Evolutionary conservation across 2,797 vertebrate genomes (phyloP).

Genomic region (Aselliscus stoliczkanus): DNA sequence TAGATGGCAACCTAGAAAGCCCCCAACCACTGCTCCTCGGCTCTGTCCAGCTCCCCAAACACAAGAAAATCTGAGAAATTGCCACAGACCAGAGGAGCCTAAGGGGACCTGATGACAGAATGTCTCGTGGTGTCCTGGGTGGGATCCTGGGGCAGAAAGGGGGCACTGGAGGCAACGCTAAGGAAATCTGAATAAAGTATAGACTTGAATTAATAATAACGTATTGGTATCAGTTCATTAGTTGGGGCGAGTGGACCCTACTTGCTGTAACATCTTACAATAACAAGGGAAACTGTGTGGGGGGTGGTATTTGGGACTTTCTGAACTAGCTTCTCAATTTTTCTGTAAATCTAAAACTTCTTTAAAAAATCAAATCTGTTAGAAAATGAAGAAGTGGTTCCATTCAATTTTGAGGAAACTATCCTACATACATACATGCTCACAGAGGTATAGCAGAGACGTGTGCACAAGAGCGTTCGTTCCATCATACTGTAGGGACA

Average conservation of each 20-base stretch:
- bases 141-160: not conserved
- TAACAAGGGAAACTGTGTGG: not conserved
- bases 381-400: not conserved
- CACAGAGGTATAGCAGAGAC: not conserved
- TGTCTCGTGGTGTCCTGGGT: not conserved
- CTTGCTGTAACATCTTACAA: not conserved
- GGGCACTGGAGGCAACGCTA: fast-evolving
- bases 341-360: not conserved
- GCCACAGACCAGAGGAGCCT: not conserved
- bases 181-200: not conserved
- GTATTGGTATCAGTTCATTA: fast-evolving
- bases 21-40: not conserved
- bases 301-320: not conserved
- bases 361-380: not conserved
- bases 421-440: not conserved
- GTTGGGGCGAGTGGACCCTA: not conserved
- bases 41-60: not conserved
- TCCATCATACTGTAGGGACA: not conserved
- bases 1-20: not conserved
- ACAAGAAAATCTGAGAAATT: not conserved
- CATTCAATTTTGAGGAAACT: not conserved
- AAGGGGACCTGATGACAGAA: fast-evolving
- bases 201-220: not conserved
- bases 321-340: not conserved
- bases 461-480: not conserved